These are phyloP conservation scores for Sebastes taczanowskii DNA, from an alignment of 2,797 vertebrate species.

Conservation along the genomic window DNA sequence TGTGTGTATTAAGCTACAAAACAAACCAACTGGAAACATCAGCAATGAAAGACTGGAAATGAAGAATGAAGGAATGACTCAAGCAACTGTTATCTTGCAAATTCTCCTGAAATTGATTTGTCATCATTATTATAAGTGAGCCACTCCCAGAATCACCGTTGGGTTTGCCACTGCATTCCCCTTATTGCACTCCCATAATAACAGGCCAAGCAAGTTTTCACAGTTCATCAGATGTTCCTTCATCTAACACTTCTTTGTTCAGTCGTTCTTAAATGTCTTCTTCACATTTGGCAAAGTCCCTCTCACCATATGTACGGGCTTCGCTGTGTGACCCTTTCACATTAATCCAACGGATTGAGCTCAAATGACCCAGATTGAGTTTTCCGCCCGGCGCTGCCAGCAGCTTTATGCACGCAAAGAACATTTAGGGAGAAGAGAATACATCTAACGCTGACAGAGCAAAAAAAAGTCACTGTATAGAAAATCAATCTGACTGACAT, in stretches of 20 bases:
- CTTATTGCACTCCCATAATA: not conserved
- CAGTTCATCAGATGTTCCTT: not conserved
- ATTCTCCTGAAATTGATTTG: not conserved
- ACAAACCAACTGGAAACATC: not conserved
- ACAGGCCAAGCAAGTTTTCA: not conserved
- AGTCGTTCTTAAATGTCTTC: not conserved
- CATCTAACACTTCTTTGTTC: not conserved
- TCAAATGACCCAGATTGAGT: slow-evolving; percentile 54
- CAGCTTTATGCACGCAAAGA: not conserved
- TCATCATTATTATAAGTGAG: not conserved
- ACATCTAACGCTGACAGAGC: not conserved
- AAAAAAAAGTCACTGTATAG: not conserved
- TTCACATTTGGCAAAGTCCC: not conserved
- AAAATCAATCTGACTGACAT: not conserved
- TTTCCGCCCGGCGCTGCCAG: not conserved
- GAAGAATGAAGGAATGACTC: not conserved
- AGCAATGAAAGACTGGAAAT: not conserved
- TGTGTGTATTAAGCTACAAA: not conserved
- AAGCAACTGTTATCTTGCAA: not conserved
- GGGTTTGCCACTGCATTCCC: not conserved
- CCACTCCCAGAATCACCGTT: not conserved
- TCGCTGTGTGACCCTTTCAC: slow-evolving; percentile 13
- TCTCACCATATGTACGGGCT: slow-evolving; percentile 1
- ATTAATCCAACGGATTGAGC: slow-evolving; percentile 58
- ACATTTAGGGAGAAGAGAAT: not conserved